Conservation (phyloP, 2,888 invertebrate species). For the Buathra laborator region DNA sequence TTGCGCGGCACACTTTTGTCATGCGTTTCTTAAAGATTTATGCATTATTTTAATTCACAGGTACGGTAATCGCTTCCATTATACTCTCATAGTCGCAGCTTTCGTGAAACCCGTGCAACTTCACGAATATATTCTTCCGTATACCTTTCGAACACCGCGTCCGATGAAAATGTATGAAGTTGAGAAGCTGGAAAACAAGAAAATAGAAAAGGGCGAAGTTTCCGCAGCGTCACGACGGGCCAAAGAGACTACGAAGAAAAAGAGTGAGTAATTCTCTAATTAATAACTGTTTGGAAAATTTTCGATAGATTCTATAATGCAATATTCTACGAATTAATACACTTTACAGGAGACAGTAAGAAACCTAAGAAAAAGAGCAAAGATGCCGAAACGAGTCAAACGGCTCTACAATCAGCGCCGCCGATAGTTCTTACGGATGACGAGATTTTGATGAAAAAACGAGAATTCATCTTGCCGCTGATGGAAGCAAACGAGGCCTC, state of each 20-base stretch:
- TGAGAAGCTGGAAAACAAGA: conserved; percentile 47
- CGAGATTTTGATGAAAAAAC: conserved; percentile 61
- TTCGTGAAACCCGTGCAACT: conserved; percentile 72
- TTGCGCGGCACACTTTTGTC: background rate
- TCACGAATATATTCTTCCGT: conserved; percentile 71
- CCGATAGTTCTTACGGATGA: conserved; percentile 68
- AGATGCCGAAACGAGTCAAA: conserved; percentile 22
- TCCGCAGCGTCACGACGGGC: conserved; percentile 38
- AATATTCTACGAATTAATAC: conserved; percentile 13
- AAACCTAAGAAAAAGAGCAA: conserved; percentile 32
- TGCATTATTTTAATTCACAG: conserved; percentile 65
- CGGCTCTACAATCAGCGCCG: conserved; percentile 37
- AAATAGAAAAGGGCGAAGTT: conserved; percentile 18
- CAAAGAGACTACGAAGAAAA: conserved; percentile 13
- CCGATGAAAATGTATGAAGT: conserved; percentile 60
- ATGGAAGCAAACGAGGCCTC: conserved; percentile 73
- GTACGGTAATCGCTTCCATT: conserved; percentile 76
- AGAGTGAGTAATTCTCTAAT: conserved; percentile 34
- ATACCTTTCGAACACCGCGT: conserved; percentile 71
- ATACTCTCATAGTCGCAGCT: conserved; percentile 72
- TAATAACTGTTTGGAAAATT: too few species aligned
- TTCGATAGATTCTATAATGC: background rate
- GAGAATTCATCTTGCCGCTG: conserved; percentile 73
- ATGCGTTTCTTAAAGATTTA: background rate
- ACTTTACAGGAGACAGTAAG: conserved; percentile 30